Evolutionary conservation across 1,140 invertebrate genomes (phyloP).

Genomic region (Maniola jurtina): DNA sequence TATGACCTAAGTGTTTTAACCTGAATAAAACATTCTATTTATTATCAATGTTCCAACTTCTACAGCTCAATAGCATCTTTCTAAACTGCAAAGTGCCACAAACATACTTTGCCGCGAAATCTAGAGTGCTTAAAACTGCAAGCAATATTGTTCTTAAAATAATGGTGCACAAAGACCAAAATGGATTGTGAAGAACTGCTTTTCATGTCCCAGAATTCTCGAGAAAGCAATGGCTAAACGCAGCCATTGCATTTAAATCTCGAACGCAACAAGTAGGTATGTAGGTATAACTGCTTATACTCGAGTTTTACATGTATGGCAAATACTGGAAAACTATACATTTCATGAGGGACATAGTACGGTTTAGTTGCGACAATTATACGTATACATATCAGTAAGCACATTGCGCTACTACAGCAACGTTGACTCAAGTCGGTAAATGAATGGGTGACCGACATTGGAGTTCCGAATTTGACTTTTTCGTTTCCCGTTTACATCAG

Average conservation of each 20-base stretch:
- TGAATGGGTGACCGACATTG: too few species aligned
- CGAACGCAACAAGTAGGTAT: not conserved
- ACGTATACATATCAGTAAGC: too few species aligned
- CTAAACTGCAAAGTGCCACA: conserved; percentile 7
- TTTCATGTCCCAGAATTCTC: not conserved
- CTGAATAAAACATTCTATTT: not conserved
- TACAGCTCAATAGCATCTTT: not conserved
- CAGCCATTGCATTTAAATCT: conserved; percentile 3
- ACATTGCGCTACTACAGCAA: too few species aligned
- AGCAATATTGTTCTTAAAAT: not conserved
- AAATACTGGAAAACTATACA: too few species aligned
- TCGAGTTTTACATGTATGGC: too few species aligned
- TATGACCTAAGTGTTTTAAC: not conserved
- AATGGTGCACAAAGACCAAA: not conserved
- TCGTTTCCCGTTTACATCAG: too few species aligned
- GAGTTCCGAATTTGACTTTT: too few species aligned
- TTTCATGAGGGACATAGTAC: too few species aligned
- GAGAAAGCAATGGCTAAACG: not conserved
- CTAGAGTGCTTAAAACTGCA: not conserved
- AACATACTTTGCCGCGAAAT: not conserved
- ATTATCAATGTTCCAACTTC: not conserved
- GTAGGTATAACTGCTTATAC: too few species aligned
- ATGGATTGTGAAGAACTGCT: not conserved
- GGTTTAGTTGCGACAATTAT: too few species aligned
- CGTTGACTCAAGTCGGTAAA: too few species aligned